Base-by-base conservation (phyloP, 2,113 vertebrate genomes). In the Seriola quinqueradiata region DNA sequence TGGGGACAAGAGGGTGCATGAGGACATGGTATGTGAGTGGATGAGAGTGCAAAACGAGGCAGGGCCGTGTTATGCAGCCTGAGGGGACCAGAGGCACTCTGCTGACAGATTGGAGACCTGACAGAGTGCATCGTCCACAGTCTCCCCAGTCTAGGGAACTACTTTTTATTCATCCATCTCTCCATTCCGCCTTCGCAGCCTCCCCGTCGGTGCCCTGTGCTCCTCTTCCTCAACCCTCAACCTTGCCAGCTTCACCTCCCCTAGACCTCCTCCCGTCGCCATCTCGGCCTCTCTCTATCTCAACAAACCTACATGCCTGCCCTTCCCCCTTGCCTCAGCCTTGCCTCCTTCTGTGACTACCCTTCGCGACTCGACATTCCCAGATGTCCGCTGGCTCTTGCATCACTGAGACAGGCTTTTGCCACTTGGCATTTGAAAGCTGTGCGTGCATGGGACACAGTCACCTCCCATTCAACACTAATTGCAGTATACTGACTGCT, bases 101-200 rank as follows among this genome's bases (percentile, higher is more conserved):
- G 71, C 87, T 88, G 92, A 92, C 89, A 82, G 87, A 89, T 54
- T 58, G 79, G 78, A 84, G 86, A 91, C 82, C 83, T 84, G 93
- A 88, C 89, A 90, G 81, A 85, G 80, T 84, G 85, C 82, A 87
- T 76, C 40, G 76, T 89, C 84, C 85, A 86, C 80, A 64, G 75
- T 85, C 76, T 48, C 32, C 34, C 54, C 4, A 0, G 61, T 84
- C 55, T 16, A 2, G 61, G 70, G 80, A 79, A 72, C 67, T 67
- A 38, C 72, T 70, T 87, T 75, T 81, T 76, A 75, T 81, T 81
- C 83, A 69, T 76, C 38, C 81, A 21, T 74, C 78, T 42, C 63
- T 28, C 48, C 68, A 57, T 44, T 70, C 52, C 6, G 11, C 77
- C 32, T 70, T 40, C 17, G 19, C 67, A 44, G 50, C 42, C 19